Conservation (phyloP, 1,140 invertebrate species). For the Brachionus calyciflorus region DNA sequence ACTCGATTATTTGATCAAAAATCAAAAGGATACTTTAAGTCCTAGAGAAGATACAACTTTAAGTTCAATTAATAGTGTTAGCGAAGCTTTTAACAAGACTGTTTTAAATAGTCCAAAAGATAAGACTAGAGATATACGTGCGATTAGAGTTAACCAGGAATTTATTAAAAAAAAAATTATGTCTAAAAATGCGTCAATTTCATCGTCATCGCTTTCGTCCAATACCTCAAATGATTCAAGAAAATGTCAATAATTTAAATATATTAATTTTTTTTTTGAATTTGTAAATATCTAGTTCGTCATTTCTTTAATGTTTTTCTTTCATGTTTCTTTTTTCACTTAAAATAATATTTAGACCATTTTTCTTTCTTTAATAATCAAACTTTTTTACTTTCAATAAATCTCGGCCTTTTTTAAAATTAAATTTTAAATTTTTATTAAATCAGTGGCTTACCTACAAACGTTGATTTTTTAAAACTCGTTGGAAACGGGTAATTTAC, state of each 20-base stretch:
- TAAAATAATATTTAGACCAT: too few species aligned
- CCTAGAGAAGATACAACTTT: background rate
- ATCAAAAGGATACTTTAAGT: background rate
- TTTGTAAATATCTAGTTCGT: too few species aligned
- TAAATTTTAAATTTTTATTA: too few species aligned
- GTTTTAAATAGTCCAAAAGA: background rate
- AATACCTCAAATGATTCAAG: background rate
- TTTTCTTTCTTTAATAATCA: too few species aligned
- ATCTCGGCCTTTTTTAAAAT: too few species aligned
- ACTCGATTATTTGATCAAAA: background rate
- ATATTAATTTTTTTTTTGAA: too few species aligned
- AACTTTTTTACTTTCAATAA: too few species aligned
- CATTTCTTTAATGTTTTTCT: too few species aligned
- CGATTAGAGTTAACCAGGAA: background rate
- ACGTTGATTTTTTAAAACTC: too few species aligned
- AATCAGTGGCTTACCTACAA: too few species aligned
- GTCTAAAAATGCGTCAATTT: conserved; percentile 1
- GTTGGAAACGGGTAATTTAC: too few species aligned
- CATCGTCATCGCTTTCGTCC: conserved; percentile 6
- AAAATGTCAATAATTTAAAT: background rate
- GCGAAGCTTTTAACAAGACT: conserved; percentile 20
- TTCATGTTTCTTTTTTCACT: too few species aligned
- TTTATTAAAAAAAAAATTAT: background rate
- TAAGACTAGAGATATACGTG: background rate
- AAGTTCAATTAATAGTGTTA: conserved; percentile 13